These are phyloP conservation scores for Parnassius smintheus DNA, from an alignment of 2,888 invertebrate genomes.

Conservation along the genomic window DNA sequence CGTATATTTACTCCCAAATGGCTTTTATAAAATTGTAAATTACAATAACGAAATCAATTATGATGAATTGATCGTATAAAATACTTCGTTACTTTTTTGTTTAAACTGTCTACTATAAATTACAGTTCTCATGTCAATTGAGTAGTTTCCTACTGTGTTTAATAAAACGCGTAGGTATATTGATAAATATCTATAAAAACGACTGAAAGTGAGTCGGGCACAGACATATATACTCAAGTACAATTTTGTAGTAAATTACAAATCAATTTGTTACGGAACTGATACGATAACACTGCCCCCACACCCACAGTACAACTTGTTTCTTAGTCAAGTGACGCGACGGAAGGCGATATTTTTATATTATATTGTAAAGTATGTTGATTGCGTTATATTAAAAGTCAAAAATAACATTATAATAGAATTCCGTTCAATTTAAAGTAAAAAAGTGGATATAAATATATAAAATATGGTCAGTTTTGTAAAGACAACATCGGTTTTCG, in stretches of 20 bases:
- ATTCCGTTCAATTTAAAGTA: slow-evolving; percentile 54
- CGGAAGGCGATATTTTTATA: slow-evolving; percentile 12
- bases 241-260: slow-evolving; percentile 26
- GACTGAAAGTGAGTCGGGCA: not conserved
- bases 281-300: slow-evolving; percentile 11
- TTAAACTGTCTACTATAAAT: slow-evolving; percentile 13
- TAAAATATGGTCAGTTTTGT: slow-evolving; percentile 50
- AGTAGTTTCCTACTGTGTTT: not conserved
- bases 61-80: not conserved
- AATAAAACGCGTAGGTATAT: slow-evolving; percentile 9
- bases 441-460: slow-evolving; percentile 46
- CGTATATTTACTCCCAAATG: too few relatives aligned
- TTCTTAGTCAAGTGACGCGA: slow-evolving; percentile 15
- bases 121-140: slow-evolving; percentile 4
- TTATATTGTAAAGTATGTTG: slow-evolving; percentile 22
- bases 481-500: slow-evolving; percentile 44
- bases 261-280: slow-evolving; percentile 28
- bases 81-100: slow-evolving; percentile 1
- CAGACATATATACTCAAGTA: slow-evolving; percentile 4
- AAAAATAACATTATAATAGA: slow-evolving; percentile 41
- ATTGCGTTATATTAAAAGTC: slow-evolving; percentile 27
- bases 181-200: slow-evolving; percentile 13
- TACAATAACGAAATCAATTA: not conserved
- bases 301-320: slow-evolving; percentile 18
- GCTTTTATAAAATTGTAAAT: not conserved